Base-by-base conservation (phyloP, 2,888 invertebrate species). In the Cheilosia variabilis region DNA sequence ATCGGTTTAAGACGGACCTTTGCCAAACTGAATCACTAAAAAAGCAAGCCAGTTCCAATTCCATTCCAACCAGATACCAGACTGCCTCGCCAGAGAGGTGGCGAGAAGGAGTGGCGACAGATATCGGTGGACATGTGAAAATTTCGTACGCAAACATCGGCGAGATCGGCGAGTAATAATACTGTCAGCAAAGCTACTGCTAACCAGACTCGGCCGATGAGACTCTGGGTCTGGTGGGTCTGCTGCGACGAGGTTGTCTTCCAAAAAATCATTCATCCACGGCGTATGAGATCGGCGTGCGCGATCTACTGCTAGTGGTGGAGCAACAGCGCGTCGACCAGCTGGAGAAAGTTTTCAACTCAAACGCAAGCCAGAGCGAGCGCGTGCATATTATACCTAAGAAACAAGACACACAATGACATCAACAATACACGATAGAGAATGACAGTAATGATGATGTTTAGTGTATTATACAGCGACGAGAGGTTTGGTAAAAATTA, bases 311-410 rank as follows among this genome's bases (percentile, higher is more conserved):
- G 68, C 24, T 24, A 24, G 24, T 24, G 24, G 62, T 72, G 60
- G 66, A 75, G 45, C 62, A 73, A 68, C 60, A 75, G 47, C 47
- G 53, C 47, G 53, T 53, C 5, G 71, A 66, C 57, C 72, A 84
- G 84, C 80, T 84, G 75, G 84, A 80, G 84, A 84, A 84, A 84
- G 84, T 84, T 84, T 75, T 73, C 62, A 47, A 60, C 41, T 66
- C 27, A 66, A 76, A 66, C 34, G 50, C 55, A 52, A 71, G 63
- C 69, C 45, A 77, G 53, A 77, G 69, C 63, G 47, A n/a, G 60
- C 47, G 47, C 19, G 45, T 34, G 45, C 22, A 63, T 31, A 62
- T 53, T 31, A 62, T 53, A 72, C 24, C 53, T 57, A 55, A 66
- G 19, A 47, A 47, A 47, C 47, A 17, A 17, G 4, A 9, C 41